A percentile compares a stretch with the other conserved stretches of the same genome.
Conservation (phyloP, 2,113 vertebrate genomes). For the Urocynchramus pylzowi region DNA sequence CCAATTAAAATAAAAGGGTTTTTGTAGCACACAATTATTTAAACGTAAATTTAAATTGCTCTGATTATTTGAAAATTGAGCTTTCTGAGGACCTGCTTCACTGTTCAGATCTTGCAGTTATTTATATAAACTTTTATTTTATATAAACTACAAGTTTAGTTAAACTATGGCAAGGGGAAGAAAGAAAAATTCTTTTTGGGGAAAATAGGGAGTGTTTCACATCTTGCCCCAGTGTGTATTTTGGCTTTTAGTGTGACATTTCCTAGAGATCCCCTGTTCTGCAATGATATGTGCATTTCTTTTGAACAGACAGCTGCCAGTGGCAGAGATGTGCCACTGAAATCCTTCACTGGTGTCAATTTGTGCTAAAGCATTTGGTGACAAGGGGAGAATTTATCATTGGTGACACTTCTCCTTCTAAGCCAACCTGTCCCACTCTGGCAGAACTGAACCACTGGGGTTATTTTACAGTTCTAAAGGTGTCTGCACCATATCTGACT, state of each 20-base stretch:
- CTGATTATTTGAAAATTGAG: background rate
- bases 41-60: background rate
- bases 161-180: background rate
- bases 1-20: background rate
- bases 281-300: background rate
- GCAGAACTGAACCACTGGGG: background rate
- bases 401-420: background rate
- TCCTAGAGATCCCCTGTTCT: background rate
- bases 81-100: background rate
- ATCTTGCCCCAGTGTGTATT: background rate
- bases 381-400: background rate
- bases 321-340: background rate
- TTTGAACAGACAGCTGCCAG: background rate
- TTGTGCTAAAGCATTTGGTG: background rate
- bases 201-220: background rate
- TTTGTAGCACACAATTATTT: background rate
- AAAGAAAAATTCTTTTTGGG: background rate
- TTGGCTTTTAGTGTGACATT: background rate
- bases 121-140: background rate
- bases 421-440: background rate
- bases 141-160: background rate
- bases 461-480: background rate
- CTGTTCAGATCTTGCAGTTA: background rate
- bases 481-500: background rate
- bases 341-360: background rate